Evolutionary conservation across 2,888 invertebrate genomes (phyloP).

Genomic region (Sialis fuliginosa): DNA sequence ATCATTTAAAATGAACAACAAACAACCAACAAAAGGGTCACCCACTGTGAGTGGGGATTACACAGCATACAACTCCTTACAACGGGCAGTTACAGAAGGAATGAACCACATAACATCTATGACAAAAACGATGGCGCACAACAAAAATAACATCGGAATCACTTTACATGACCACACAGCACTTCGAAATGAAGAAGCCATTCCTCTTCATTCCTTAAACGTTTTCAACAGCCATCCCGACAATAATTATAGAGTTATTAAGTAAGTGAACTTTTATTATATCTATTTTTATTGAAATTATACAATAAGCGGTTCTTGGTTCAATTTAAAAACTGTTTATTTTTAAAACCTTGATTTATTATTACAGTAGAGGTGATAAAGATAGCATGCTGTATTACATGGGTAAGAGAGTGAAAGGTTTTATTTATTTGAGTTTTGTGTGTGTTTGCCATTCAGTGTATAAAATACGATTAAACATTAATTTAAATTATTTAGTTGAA

Average conservation of each 20-base stretch:
- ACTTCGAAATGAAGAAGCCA: constrained; percentile 44
- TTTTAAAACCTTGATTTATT: background rate
- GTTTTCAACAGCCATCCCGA: constrained; percentile 49
- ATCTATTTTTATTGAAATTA: background rate
- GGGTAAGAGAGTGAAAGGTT: constrained; percentile 28
- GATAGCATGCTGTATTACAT: constrained; percentile 28
- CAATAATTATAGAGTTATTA: constrained; percentile 48
- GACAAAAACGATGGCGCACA: constrained; percentile 23
- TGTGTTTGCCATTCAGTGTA: no score
- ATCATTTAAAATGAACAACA: constrained; percentile 37
- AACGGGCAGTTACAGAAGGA: constrained; percentile 32
- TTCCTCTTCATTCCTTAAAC: constrained; percentile 56
- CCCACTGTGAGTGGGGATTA: constrained; percentile 30
- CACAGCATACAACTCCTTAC: constrained; percentile 37
- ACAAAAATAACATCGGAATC: constrained; percentile 15
- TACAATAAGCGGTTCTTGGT: background rate
- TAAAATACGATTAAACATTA: no score
- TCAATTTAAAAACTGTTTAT: background rate
- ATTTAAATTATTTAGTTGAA: no score
- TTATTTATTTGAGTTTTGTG: background rate
- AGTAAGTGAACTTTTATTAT: constrained; percentile 35
- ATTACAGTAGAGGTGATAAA: constrained; percentile 4
- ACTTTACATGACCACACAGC: constrained; percentile 20
- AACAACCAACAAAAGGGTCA: constrained; percentile 25
- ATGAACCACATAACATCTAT: constrained; percentile 37